Conservation (phyloP, 1,140 invertebrate genomes). For the Solenopsis fugax region DNA sequence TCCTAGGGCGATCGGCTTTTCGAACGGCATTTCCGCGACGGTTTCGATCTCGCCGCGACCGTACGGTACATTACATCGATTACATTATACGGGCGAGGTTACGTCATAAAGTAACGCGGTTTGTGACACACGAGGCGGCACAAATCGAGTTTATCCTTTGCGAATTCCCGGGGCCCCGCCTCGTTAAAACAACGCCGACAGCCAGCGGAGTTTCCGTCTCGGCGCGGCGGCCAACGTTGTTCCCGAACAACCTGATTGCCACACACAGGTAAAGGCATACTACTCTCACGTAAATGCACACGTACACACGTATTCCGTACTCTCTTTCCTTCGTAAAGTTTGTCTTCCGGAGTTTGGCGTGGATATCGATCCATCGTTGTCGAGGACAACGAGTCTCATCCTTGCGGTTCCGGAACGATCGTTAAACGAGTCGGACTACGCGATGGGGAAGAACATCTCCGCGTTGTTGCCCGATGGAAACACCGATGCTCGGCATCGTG, state of each 20-base stretch:
- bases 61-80: constrained; percentile 43
- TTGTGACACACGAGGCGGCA: constrained; percentile 42
- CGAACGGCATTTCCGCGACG: constrained; percentile 7
- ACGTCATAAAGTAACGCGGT: constrained; percentile 58
- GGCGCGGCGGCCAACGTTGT: constrained; percentile 49
- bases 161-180: constrained; percentile 43
- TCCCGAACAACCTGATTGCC: constrained; percentile 52
- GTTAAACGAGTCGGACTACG: constrained; percentile 51
- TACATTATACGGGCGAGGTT: constrained; percentile 48
- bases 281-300: too few relatives aligned
- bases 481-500: constrained; percentile 30
- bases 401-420: constrained; percentile 46
- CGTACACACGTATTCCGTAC: neutral
- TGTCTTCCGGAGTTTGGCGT: constrained; percentile 43
- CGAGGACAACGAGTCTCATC: constrained; percentile 45
- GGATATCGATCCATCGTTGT: constrained; percentile 38
- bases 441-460: constrained; percentile 33
- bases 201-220: constrained; percentile 53
- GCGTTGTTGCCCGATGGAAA: constrained; percentile 38
- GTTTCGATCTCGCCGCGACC: constrained; percentile 9
- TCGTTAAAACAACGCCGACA: constrained; percentile 58
- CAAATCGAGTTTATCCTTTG: constrained; percentile 65
- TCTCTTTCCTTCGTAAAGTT: constrained; percentile 40
- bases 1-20: neutral
- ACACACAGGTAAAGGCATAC: neutral